These are phyloP conservation scores for Lethocerus indicus DNA, from an alignment of 1,140 invertebrate species.

Conservation along the genomic window DNA sequence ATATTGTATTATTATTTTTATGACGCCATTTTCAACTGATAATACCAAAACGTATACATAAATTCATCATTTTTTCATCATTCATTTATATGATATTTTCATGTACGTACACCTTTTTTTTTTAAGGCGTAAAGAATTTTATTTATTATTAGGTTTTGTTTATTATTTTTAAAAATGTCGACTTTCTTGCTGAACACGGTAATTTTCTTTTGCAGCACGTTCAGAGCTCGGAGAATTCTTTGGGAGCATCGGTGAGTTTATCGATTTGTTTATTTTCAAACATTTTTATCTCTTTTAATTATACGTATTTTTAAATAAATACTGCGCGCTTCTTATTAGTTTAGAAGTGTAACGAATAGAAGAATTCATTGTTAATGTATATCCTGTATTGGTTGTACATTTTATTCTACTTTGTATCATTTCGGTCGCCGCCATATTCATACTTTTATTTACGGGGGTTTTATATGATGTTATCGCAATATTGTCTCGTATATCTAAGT, in stretches of 20 bases:
- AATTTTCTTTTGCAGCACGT: conserved; percentile 38
- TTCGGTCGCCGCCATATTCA: too few relatives aligned
- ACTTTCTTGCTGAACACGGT: not conserved
- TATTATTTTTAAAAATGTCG: not conserved
- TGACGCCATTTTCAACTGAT: too few relatives aligned
- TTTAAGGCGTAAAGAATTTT: not conserved
- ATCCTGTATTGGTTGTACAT: not conserved
- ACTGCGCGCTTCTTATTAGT: not conserved
- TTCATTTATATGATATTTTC: too few relatives aligned
- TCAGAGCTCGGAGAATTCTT: conserved; percentile 59
- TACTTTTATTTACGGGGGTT: too few relatives aligned
- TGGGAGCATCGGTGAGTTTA: conserved; percentile 48
- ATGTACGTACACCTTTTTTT: conserved; percentile 1
- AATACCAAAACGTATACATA: too few relatives aligned
- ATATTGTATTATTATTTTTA: too few relatives aligned
- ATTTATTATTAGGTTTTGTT: not conserved
- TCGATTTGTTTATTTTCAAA: too few relatives aligned
- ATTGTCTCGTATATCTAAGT: too few relatives aligned
- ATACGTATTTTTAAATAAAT: conserved; percentile 4
- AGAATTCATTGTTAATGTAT: conserved; percentile 4
- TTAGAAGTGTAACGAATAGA: not conserved
- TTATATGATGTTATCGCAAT: too few relatives aligned
- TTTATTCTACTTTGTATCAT: conserved; percentile 3
- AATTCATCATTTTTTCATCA: too few relatives aligned
- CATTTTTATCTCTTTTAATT: too few relatives aligned